A percentile compares a stretch with the other conserved stretches of the same genome.
phyloP scores from a whole-genome alignment of 2,113 vertebrate genomes.

The Promerops cafer region DNA sequence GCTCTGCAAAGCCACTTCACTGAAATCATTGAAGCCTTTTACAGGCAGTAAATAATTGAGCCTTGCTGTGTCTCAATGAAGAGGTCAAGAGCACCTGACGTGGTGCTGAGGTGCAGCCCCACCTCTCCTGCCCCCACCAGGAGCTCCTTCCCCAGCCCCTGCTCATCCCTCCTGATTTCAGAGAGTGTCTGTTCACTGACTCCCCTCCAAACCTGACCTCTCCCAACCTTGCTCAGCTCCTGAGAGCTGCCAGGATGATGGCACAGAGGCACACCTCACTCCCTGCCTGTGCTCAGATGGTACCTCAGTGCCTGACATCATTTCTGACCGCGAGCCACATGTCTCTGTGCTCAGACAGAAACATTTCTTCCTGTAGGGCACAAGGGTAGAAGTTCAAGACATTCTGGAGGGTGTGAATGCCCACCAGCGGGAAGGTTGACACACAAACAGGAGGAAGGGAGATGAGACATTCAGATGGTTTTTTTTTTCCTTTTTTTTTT shows the following conservation, averaged over 20 bases:
- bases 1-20: background rate
- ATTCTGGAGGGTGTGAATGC: fast-evolving
- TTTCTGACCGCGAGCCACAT: background rate
- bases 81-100: fast-evolving
- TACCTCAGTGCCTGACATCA: fast-evolving
- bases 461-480: background rate
- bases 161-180: background rate
- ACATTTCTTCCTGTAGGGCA: background rate
- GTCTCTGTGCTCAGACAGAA: background rate
- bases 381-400: background rate
- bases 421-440: background rate
- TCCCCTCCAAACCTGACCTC: background rate
- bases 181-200: background rate
- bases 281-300: background rate
- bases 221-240: background rate
- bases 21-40: background rate
- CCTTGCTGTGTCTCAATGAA: fast-evolving
- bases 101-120: background rate
- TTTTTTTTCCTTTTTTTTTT: background rate
- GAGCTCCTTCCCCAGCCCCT: background rate
- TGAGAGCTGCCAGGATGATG: background rate
- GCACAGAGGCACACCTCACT: background rate
- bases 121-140: background rate
- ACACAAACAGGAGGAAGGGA: background rate
- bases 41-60: background rate